These are phyloP conservation scores for Bombus waltoni DNA, from an alignment of 1,140 invertebrate genomes.

Conservation along the genomic window DNA sequence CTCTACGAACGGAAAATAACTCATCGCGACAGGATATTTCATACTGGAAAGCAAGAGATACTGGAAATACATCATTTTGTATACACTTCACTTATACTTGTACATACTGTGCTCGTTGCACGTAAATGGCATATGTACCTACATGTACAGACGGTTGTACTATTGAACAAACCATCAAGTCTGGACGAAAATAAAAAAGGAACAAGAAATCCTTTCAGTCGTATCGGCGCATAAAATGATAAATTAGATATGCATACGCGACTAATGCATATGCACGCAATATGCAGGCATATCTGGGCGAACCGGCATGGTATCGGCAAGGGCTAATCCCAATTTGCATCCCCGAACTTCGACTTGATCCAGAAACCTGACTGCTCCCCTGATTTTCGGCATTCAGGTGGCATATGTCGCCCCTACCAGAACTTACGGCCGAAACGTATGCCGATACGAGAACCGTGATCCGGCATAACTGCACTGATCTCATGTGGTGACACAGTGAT, in stretches of 20 bases:
- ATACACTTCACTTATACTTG: neutral
- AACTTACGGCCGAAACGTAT: constrained; percentile 49
- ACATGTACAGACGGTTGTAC: neutral
- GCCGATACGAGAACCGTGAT: constrained; percentile 69
- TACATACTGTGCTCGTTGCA: too few species aligned
- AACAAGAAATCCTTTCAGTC: constrained; percentile 34
- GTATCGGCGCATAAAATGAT: constrained; percentile 60
- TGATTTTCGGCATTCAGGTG: constrained; percentile 79
- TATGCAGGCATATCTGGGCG: constrained; percentile 30
- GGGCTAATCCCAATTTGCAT: constrained; percentile 74
- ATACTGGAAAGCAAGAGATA: neutral
- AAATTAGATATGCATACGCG: constrained; percentile 68
- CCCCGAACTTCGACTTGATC: constrained; percentile 74
- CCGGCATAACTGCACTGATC: constrained; percentile 73
- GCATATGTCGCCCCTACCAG: constrained; percentile 76
- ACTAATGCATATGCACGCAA: constrained; percentile 59
- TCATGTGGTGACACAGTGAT: constrained; percentile 67
- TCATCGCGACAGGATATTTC: constrained; percentile 1
- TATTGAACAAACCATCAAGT: constrained; percentile 37
- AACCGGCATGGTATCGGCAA: constrained; percentile 43
- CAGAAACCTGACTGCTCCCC: constrained; percentile 79
- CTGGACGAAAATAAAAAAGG: constrained; percentile 36
- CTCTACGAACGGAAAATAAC: neutral
- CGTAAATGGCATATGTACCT: neutral
- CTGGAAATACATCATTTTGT: constrained; percentile 1